These are phyloP conservation scores for Tachina grossa DNA, from an alignment of 2,888 invertebrate genomes.

Conservation along the genomic window DNA sequence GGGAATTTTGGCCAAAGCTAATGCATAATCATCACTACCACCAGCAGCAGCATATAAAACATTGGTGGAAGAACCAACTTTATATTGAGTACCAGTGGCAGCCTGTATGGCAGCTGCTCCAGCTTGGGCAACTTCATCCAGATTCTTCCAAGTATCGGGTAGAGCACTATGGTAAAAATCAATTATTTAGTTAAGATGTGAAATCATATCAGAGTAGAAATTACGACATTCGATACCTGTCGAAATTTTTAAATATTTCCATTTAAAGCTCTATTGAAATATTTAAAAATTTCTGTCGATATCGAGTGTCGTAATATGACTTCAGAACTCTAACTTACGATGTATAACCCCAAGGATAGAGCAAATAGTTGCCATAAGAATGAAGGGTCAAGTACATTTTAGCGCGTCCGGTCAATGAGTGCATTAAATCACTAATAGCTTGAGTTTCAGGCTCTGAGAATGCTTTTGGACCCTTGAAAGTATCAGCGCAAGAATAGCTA, in stretches of 20 bases:
- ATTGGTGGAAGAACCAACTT: constrained; percentile 82
- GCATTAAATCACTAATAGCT: constrained; percentile 84
- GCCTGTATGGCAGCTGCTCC: constrained; percentile 80
- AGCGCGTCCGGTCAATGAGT: constrained; percentile 81
- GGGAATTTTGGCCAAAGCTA: constrained; percentile 84
- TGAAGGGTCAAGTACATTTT: constrained; percentile 88
- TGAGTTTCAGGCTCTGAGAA: constrained; percentile 87
- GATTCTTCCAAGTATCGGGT: constrained; percentile 82
- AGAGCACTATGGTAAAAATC: constrained; percentile 74
- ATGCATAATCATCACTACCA: constrained; percentile 87
- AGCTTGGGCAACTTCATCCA: constrained; percentile 81
- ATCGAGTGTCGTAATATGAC: too few relatives aligned
- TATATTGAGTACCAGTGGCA: constrained; percentile 81
- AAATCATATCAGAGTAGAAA: background rate
- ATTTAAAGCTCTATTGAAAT: too few relatives aligned
- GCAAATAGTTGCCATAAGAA: constrained; percentile 86
- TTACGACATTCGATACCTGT: too few relatives aligned
- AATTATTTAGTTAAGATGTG: background rate
- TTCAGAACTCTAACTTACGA: constrained; percentile 75
- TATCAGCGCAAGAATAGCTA: constrained; percentile 84
- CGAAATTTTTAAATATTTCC: too few relatives aligned
- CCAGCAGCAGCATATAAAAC: constrained; percentile 85
- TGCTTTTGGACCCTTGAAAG: constrained; percentile 84
- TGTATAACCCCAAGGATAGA: constrained; percentile 86
- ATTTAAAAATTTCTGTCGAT: too few relatives aligned